Percentiles rank a stretch among this genome's conserved stretches.
phyloP scores from a whole-genome alignment of 1,140 invertebrate species.

The Aphelinus atriplicis region DNA sequence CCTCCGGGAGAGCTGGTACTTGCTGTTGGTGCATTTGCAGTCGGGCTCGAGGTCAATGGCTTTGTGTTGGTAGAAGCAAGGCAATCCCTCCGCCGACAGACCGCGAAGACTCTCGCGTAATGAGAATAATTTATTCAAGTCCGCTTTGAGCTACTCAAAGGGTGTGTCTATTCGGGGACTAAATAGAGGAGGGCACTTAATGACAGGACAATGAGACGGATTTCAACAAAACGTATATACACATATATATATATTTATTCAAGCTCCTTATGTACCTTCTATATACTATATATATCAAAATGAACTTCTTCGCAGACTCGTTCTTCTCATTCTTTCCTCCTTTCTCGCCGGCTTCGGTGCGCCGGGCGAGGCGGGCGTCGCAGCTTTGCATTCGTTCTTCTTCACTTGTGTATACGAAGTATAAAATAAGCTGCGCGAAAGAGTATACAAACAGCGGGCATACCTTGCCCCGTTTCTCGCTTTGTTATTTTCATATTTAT shows the following conservation, averaged over 20 bases:
- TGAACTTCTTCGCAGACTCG: constrained; percentile 18
- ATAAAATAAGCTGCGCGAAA: constrained; percentile 10
- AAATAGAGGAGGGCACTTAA: background rate
- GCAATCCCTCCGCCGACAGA: no score
- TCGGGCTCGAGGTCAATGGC: background rate
- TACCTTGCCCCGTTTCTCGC: no score
- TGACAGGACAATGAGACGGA: constrained; percentile 22
- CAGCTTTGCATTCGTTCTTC: constrained; percentile 22
- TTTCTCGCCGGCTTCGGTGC: constrained; percentile 15
- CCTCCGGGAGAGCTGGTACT: no score
- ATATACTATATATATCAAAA: constrained; percentile 16
- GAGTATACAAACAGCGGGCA: no score
- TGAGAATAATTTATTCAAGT: constrained; percentile 19
- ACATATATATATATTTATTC: constrained; percentile 14
- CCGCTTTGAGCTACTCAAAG: constrained; percentile 2
- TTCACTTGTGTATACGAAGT: constrained; percentile 22
- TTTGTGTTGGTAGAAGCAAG: background rate
- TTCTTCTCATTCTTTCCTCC: background rate
- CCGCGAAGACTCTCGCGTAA: background rate
- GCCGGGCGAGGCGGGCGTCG: background rate
- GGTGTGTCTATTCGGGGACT: constrained; percentile 4
- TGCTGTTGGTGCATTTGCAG: no score
- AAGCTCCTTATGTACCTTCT: constrained; percentile 27
- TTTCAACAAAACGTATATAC: constrained; percentile 15
- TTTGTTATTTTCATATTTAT: no score